Conservation (phyloP, 2,797 vertebrate species). For the Phylloscopus collybita region DNA sequence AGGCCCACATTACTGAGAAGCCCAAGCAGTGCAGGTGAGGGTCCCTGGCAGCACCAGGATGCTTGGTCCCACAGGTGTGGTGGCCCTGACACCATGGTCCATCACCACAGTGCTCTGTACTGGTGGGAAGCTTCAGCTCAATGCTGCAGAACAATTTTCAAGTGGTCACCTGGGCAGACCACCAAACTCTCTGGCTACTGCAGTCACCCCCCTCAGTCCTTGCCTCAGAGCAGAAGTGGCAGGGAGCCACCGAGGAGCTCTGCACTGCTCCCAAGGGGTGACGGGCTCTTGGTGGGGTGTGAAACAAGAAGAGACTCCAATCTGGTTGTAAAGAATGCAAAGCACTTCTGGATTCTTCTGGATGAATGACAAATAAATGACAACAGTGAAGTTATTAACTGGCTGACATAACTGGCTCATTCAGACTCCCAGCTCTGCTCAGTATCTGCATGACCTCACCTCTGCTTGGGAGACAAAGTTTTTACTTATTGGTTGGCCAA, state of each 20-base stretch:
- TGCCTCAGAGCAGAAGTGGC: not conserved
- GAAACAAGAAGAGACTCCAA: slow-evolving; percentile 6
- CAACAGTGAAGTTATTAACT: slow-evolving; percentile 67
- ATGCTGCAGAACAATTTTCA: not conserved
- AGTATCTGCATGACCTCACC: slow-evolving; percentile 58
- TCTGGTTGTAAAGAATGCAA: slow-evolving; percentile 50
- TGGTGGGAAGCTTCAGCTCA: not conserved
- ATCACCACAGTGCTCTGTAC: not conserved
- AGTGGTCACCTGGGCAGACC: not conserved
- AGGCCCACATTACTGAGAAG: not conserved
- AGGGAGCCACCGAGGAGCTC: not conserved
- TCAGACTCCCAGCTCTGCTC: slow-evolving; percentile 43
- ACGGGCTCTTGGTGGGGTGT: rapidly evolving
- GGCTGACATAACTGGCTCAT: slow-evolving; percentile 61
- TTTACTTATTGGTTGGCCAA: slow-evolving; percentile 59
- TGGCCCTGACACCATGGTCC: not conserved
- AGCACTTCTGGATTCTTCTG: slow-evolving; percentile 68
- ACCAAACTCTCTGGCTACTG: not conserved
- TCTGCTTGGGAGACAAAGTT: slow-evolving; percentile 58
- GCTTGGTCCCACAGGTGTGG: too few relatives aligned
- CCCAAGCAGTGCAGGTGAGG: not conserved
- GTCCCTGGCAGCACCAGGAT: not conserved
- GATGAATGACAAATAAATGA: slow-evolving; percentile 72
- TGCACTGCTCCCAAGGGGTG: not conserved
- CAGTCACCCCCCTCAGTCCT: rapidly evolving